Evolutionary conservation across 2,113 vertebrate genomes (phyloP), one percentile per base, ranked within the genome.

Genomic region (Pachycephala philippinensis): DNA sequence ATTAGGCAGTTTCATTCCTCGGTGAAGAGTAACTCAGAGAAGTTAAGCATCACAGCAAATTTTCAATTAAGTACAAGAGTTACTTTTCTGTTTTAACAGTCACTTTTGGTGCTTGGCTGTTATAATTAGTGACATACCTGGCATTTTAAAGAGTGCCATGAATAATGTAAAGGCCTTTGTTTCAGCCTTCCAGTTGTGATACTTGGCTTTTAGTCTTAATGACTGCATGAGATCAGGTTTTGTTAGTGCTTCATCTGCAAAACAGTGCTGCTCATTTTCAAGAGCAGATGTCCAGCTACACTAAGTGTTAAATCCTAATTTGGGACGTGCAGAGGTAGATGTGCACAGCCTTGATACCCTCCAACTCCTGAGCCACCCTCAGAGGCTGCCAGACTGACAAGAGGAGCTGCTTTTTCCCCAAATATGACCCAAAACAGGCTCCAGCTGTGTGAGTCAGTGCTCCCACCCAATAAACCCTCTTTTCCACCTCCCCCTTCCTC

Each of bases 391-490:
- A 84, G 42, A 2, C 56, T 47, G 23, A 27, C 0, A 3, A 30
- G 35, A 53, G 24, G 23, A 66, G 87, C 11, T 64, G 35, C 56
- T 79, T 47, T 20, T 82, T 64, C 50, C 45, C 27, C 35, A 31
- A 5, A 0, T 7, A 3, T 2, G 37, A 49, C 35, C 52, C 28
- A 40, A 76, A 30, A 4, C 37, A 18, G 49, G 11, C n/a, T 57
- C 57, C 59, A 61, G 14, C 16, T 69, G 1, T 26, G 45, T 35
- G 33, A 1, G 1, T 22, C 20, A 28, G 24, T 7, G 13, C 27
- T 24, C 9, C 39, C 16, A 23, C 11, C 21, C 8, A 7, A 27
- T 1, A 82, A 92, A 19, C 8, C 7, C 14, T 61, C 12, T n/a
- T 69, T 70, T 42, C 35, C 16, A 44, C 15, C 35, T 35, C 12